A percentile compares a stretch with the other conserved stretches of the same genome.
Evolutionary conservation across 2,797 vertebrate species (phyloP).

Genomic region (Acanthurus lineatus): DNA sequence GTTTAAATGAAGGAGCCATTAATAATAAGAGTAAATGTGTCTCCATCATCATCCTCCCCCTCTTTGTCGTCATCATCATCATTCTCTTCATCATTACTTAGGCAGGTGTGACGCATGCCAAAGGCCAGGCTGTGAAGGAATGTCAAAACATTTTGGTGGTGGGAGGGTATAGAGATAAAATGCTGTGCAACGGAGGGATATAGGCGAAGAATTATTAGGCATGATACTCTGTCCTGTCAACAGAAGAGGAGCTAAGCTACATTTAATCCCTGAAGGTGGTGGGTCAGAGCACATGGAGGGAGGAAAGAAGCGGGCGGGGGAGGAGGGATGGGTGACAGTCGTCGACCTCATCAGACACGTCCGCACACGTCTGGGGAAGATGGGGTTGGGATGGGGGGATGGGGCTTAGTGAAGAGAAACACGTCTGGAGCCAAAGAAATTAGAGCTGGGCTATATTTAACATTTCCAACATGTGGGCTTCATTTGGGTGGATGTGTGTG

Average conservation of each 20-base stretch:
- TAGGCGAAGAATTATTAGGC: constrained; percentile 16
- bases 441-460: constrained; percentile 82
- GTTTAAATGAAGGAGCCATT: constrained; percentile 25
- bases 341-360: constrained; percentile 58
- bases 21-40: constrained; percentile 42
- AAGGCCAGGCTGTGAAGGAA: constrained; percentile 36
- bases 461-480: constrained; percentile 83
- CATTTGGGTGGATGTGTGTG: constrained; percentile 74
- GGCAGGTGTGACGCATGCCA: constrained; percentile 46
- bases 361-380: constrained; percentile 48
- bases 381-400: neutral
- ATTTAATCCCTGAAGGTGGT: constrained; percentile 36
- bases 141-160: constrained; percentile 15
- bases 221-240: constrained; percentile 11
- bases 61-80: constrained; percentile 33
- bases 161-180: constrained; percentile 25
- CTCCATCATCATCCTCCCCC: constrained; percentile 35
- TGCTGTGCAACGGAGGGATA: constrained; percentile 6
- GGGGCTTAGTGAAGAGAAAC: constrained; percentile 33
- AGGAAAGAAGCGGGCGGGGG: neutral
- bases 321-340: neutral
- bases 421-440: constrained; percentile 61
- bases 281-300: constrained; percentile 14
- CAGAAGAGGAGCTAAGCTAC: constrained; percentile 35
- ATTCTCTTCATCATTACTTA: constrained; percentile 22